phyloP scores from a whole-genome alignment of 2,888 invertebrate species.

The Ganaspis brasiliensis region DNA sequence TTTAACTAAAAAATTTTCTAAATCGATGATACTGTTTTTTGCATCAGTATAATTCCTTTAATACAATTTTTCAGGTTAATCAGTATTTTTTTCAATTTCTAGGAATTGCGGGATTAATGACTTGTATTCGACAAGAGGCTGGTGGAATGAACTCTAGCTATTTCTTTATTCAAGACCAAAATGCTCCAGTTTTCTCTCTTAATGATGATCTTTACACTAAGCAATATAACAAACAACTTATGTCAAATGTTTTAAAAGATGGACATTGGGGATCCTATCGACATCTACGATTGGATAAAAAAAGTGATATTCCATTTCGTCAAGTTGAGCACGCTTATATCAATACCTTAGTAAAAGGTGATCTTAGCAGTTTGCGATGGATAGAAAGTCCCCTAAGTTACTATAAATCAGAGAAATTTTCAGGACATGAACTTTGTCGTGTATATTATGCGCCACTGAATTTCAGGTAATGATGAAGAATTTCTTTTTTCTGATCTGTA shows the following conservation, averaged over 20 bases:
- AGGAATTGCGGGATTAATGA: slow-evolving; percentile 94
- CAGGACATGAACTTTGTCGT: slow-evolving; percentile 87
- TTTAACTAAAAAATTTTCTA: too few species aligned
- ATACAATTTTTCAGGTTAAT: too few species aligned
- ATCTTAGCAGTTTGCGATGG: slow-evolving; percentile 94
- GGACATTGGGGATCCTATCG: slow-evolving; percentile 94
- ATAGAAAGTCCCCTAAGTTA: slow-evolving; percentile 92
- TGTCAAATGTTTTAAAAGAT: slow-evolving; percentile 91
- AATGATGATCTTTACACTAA: slow-evolving; percentile 83
- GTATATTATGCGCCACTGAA: slow-evolving; percentile 97
- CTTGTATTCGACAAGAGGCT: slow-evolving; percentile 94
- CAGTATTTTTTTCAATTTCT: too few species aligned
- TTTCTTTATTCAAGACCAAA: too few species aligned
- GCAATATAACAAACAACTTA: slow-evolving; percentile 89
- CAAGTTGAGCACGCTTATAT: too few species aligned
- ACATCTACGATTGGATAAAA: slow-evolving; percentile 87
- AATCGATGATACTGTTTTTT: too few species aligned
- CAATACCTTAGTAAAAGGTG: slow-evolving; percentile 93
- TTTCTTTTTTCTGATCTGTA: too few species aligned
- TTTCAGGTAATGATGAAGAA: too few species aligned
- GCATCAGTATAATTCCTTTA: too few species aligned
- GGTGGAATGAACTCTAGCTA: slow-evolving; percentile 90
- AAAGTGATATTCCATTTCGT: slow-evolving; percentile 75
- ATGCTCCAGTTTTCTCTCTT: slow-evolving; percentile 84
- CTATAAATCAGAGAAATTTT: slow-evolving; percentile 81